Evolutionary conservation across 2,888 invertebrate species (phyloP).

Genomic region (Pedicia rivosa): DNA sequence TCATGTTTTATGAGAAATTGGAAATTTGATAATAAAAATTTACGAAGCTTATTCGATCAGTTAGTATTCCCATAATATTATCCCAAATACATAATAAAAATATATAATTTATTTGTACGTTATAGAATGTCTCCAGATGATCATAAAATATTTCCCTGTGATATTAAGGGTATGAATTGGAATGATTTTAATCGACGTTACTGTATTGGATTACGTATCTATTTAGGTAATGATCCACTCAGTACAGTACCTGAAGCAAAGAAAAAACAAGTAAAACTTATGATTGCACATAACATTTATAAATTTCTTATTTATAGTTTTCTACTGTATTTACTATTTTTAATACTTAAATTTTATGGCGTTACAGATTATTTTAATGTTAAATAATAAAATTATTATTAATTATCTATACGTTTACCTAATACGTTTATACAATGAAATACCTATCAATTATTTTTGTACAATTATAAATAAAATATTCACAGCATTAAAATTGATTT

Average conservation of each 20-base stretch:
- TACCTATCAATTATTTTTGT: too few relatives aligned
- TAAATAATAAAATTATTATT: too few relatives aligned
- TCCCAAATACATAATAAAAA: not conserved
- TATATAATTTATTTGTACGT: not conserved
- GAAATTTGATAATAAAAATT: conserved; percentile 14
- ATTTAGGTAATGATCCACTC: conserved; percentile 11
- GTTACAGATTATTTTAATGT: too few relatives aligned
- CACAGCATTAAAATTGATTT: too few relatives aligned
- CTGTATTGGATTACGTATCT: conserved; percentile 12
- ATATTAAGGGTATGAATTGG: conserved; percentile 9
- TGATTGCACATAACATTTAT: conserved; percentile 7
- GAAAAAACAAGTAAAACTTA: conserved; percentile 5
- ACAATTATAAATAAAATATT: too few relatives aligned
- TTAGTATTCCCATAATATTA: conserved; percentile 2
- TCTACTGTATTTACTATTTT: not conserved
- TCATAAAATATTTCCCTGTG: conserved; percentile 14
- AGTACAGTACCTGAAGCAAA: conserved; percentile 5
- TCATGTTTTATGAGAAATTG: conserved; percentile 14
- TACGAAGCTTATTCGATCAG: conserved; percentile 12
- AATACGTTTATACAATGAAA: too few relatives aligned
- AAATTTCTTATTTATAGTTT: conserved; percentile 7
- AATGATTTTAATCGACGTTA: conserved; percentile 11
- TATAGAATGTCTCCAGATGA: conserved; percentile 15
- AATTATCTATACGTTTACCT: too few relatives aligned
- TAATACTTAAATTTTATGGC: conserved; percentile 1